phyloP scores from a whole-genome alignment of 2,888 invertebrate genomes.

The Drosophila niveifrons region DNA sequence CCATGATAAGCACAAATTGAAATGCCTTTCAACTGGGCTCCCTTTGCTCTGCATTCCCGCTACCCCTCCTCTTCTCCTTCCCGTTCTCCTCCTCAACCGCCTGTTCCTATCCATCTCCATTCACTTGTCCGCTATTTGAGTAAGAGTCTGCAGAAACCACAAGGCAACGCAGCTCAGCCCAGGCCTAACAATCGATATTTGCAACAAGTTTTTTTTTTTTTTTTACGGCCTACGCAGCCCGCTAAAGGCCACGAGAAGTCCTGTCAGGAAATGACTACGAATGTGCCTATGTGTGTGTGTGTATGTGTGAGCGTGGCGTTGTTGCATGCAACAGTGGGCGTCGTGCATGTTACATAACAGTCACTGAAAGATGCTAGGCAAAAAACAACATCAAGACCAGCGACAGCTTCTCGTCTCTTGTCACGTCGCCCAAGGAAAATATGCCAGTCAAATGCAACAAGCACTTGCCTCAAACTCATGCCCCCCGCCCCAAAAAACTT shows the following conservation, averaged over 20 bases:
- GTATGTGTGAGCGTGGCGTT: slow-evolving; percentile 11
- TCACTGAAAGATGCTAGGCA: slow-evolving; percentile 22
- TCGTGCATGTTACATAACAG: slow-evolving; percentile 51
- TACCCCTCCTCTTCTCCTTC: neutral
- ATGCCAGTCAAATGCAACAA: slow-evolving; percentile 58
- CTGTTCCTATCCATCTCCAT: too few relatives aligned
- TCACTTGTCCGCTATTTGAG: neutral
- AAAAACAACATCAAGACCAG: slow-evolving; percentile 5
- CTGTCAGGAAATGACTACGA: slow-evolving; percentile 6
- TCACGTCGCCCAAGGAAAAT: slow-evolving; percentile 29
- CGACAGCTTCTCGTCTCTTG: slow-evolving; percentile 7
- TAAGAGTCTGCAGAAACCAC: slow-evolving; percentile 19
- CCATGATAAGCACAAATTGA: slow-evolving; percentile 53
- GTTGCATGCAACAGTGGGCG: slow-evolving; percentile 28
- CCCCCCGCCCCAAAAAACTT: neutral
- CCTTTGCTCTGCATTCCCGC: slow-evolving; percentile 2
- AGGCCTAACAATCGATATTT: slow-evolving; percentile 76
- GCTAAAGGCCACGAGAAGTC: slow-evolving; percentile 38
- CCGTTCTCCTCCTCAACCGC: neutral
- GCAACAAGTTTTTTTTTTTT: slow-evolving; percentile 76
- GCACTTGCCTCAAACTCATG: slow-evolving; percentile 39
- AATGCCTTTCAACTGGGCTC: slow-evolving; percentile 25
- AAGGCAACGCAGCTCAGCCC: slow-evolving; percentile 13
- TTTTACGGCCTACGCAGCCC: slow-evolving; percentile 47
- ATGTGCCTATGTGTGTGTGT: slow-evolving; percentile 1